Base-by-base conservation (phyloP, 2,113 vertebrate genomes). In the Octodon degus region DNA sequence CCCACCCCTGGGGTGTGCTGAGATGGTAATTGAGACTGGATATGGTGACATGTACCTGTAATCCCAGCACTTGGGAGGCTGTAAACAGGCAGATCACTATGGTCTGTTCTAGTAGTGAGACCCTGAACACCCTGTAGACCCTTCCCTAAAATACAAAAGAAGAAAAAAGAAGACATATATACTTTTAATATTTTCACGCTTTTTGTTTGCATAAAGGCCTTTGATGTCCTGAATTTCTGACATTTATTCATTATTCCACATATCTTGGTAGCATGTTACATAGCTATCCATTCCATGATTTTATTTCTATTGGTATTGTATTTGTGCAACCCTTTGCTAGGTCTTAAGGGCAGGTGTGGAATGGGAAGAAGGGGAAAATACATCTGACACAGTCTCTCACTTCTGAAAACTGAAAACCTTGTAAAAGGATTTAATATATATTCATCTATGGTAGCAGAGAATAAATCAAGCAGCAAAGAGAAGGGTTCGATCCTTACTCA, bases 321-420 rank as follows among this genome's bases (percentile, higher is more conserved):
- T 93, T 67, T 94, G 4, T 55, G 67, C 4, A 88, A 84, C 27
- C 34, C 24, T 87, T 5, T 90, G 12, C 20, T 58, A 10, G 80
- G 20, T 25, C 22, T 74, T 92, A 55, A 67, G 47, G 20, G 2
- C 79, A 76, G 32, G 9, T 34, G 2, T 86, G 27, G 37, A 7
- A 58, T 62, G 34, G 55, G 27, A 91, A 30, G 30, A 85, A 63
- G 34, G 86, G 34, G 50, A 90, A 92, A 80, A 92, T 83, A 70
- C 1, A 43, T 88, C 14, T 85, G 50, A 68, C 19, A 84, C 0
- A 85, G 43, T 88, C 17, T 43, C 91, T 90, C 10, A 7, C 40
- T 68, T 97, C 55, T 89, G 30, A 91, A 67, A 89, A 24, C 55
- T 89, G 30, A 91, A 67, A 89, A 24, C 34, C 47, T 68, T 47